Percentiles rank a stretch among this genome's conserved stretches.
phyloP scores from a whole-genome alignment of 2,888 invertebrate genomes.

The Trichopoda pennipes region DNA sequence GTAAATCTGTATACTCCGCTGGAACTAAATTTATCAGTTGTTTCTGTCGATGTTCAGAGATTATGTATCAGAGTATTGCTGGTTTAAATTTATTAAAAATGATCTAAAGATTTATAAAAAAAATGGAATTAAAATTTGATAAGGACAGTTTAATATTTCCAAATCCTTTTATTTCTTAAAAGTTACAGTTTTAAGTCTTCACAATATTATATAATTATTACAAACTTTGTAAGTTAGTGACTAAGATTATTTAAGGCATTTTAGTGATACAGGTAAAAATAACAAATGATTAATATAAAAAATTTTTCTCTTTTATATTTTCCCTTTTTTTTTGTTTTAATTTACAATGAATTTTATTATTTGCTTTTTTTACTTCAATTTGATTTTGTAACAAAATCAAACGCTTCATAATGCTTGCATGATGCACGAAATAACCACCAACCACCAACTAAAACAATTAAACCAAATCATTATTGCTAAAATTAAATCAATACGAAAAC shows the following conservation, averaged over 20 bases:
- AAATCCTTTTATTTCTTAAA: constrained; percentile 9
- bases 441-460: constrained; percentile 55
- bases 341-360: constrained; percentile 49
- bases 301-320: constrained; percentile 70
- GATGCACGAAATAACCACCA: constrained; percentile 60
- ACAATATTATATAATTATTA: not conserved
- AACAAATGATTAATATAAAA: constrained; percentile 67
- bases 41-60: too few species aligned
- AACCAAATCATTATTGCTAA: constrained; percentile 58
- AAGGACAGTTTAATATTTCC: not conserved
- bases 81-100: too few species aligned
- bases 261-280: constrained; percentile 51
- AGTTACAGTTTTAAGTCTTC: not conserved
- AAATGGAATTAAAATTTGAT: too few species aligned
- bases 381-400: constrained; percentile 52
- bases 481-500: constrained; percentile 61
- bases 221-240: constrained; percentile 48
- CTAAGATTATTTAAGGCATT: constrained; percentile 49
- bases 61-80: too few species aligned
- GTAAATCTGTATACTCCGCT: too few species aligned
- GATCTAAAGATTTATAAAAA: too few species aligned
- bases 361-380: constrained; percentile 47
- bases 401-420: constrained; percentile 67
- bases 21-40: too few species aligned
- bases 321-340: constrained; percentile 63